A percentile compares a stretch with the other conserved stretches of the same genome.
Evolutionary conservation across 2,797 vertebrate genomes (phyloP).

Genomic region (Hipposideros larvatus): DNA sequence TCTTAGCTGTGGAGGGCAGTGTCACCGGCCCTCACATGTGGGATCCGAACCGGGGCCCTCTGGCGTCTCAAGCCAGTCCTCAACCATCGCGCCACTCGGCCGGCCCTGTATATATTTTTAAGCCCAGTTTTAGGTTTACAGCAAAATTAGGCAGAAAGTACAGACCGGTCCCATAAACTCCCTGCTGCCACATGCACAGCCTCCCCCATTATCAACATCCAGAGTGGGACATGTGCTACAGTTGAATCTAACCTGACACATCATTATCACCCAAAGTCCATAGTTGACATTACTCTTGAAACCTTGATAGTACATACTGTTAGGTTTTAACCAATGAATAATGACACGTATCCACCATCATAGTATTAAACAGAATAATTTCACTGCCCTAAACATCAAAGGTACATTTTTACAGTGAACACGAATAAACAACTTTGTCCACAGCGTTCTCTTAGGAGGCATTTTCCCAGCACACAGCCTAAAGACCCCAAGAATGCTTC

Average conservation of each 20-base stretch:
- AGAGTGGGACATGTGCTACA: not conserved
- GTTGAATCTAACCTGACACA: fast-evolving
- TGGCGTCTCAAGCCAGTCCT: too few species aligned
- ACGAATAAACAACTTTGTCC: not conserved
- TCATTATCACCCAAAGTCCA: not conserved
- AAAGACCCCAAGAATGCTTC: slow-evolving; percentile 37
- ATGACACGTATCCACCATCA: not conserved
- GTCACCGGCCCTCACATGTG: too few species aligned
- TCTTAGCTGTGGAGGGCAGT: too few species aligned
- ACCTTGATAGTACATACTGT: not conserved
- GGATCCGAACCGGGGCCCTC: too few species aligned
- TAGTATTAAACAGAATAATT: not conserved
- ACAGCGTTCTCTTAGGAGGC: slow-evolving; percentile 3
- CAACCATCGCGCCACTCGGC: too few species aligned
- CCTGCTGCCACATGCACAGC: not conserved
- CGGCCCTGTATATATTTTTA: not conserved
- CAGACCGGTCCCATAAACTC: not conserved
- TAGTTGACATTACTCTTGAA: not conserved
- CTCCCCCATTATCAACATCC: not conserved
- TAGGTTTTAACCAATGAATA: not conserved
- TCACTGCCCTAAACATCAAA: not conserved
- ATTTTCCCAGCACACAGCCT: slow-evolving; percentile 2
- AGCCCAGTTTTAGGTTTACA: not conserved
- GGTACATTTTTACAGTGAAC: not conserved
- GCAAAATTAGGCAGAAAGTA: not conserved